Evolutionary conservation across 2,888 invertebrate species (phyloP), one percentile per base, ranked within the genome.

Genomic region (Epicampocera succincta): DNA sequence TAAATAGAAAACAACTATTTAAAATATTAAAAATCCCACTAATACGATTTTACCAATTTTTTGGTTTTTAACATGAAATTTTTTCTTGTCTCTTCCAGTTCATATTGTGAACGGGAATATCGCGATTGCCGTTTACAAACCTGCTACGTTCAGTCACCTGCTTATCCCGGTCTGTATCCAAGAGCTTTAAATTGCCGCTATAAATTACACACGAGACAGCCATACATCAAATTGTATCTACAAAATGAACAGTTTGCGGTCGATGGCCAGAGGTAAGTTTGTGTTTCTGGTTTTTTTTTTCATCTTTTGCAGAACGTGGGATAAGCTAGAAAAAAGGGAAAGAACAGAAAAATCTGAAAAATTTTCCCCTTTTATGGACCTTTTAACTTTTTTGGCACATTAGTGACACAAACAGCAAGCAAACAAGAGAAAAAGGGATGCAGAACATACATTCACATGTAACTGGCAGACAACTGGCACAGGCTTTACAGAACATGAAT

Each of bases 161-260:
- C 97, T 8, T 97, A 96, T 91, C 97, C 97, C 15, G 97, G 97
- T 48, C 95, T 98, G 19, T 98, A 98, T 91, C 97, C 97, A 0
- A 93, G 97, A 79, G 96, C 97, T 87, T 93, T 97, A 84, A 96
- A 97, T 90, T 97, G 97, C 93, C 95, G 96, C 88, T 98, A 97
- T 90, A 95, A 96, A 87, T 93, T 98, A 68, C 97, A 97, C 92
- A 97, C 97, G 4, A 92, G 96, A 50, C 93, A 96, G 87, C 96
- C 97, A 21, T 97, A 96, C 92, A 97, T 97, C 89, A 96, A 96
- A 91, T 92, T 97, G 86, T 96, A 97, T 92, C 96, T 97, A 87
- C 97, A 97, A 90, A 97, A 97, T 90, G 97, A 97, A 90, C 97
- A 97, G 90, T 97, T 97, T 92, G 97, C 97, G 90, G 96, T 97